Base-by-base conservation (phyloP, 2,888 invertebrate genomes). In the Byasa hedistus region DNA sequence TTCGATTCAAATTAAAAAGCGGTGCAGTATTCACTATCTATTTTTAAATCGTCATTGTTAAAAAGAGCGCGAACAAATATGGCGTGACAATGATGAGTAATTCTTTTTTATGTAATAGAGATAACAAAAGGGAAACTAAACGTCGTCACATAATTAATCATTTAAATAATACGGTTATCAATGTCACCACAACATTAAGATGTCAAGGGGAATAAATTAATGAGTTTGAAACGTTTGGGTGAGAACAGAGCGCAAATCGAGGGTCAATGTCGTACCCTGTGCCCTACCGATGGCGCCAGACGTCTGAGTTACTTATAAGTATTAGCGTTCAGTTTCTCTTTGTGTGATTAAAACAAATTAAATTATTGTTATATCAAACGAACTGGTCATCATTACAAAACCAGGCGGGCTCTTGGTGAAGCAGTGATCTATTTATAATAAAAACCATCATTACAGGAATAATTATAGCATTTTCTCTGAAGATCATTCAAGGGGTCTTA, bases 201-300 rank as follows among this genome's bases (percentile, higher is more conserved):
- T 63, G 56, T 66, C 66, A 55, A 58, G 58, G 39, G 66, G 36
- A 61, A 66, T 66, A 36, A 66, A 66, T 66, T 61, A 61, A 66
- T 61, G 61, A 66, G 36, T 17, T 15, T 61, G 57, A 27, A 36
- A 22, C 52, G 61, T 66, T 61, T 24, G 55, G 62, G 66, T 64
- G 67, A 55, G 60, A 64, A 57, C 60, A 36, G 19, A 51, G 27
- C 61, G 61, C 65, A 48, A 55, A 61, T 51, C 64, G 36, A 62
- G 69, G 70, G 78, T 80, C 80, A 82, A 76, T 80, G 81, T 76
- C 79, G 74, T 73, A 78, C 76, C 77, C 79, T 77, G 66, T 70
- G 74, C 78, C 73, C 70, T 65, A 36, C 64, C 56, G 68, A 71
- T 73, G 77, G 75, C 75, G 76, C 77, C 76, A 75, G 48, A 54